Conservation (phyloP, 1,140 invertebrate genomes). For the Leptinotarsa lineolata region DNA sequence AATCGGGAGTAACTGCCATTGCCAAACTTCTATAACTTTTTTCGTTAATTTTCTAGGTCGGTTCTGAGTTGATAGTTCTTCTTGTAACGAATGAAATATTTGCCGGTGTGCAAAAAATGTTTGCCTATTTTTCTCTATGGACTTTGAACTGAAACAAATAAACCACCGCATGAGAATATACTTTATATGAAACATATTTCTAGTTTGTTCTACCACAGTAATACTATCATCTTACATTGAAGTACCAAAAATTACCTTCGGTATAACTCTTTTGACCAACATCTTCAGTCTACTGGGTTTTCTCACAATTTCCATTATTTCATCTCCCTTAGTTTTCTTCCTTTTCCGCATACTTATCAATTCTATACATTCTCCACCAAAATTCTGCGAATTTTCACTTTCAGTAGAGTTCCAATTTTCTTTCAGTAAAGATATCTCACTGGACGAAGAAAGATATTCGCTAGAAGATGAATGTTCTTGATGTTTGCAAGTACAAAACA, state of each 20-base stretch:
- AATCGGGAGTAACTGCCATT: no score
- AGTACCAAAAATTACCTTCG: background rate
- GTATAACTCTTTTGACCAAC: conserved; percentile 17
- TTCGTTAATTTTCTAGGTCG: no score
- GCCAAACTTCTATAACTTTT: no score
- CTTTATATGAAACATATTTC: no score
- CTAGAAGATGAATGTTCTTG: background rate
- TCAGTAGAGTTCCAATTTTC: background rate
- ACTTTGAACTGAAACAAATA: conserved; percentile 12
- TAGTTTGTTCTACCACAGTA: no score
- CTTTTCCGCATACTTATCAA: background rate
- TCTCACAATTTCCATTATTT: background rate
- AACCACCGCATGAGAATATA: background rate
- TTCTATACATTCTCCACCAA: background rate
- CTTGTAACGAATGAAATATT: no score
- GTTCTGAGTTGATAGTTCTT: no score
- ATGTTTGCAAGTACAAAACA: background rate
- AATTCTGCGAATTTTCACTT: background rate
- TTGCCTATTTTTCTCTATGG: conserved; percentile 3
- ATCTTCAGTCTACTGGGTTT: conserved; percentile 14
- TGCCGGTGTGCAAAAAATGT: no score
- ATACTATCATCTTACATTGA: no score
- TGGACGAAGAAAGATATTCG: background rate
- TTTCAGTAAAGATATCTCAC: background rate
- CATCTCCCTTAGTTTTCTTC: background rate